Evolutionary conservation across 2,888 invertebrate species (phyloP).

Genomic region (Brassicogethes aeneus): DNA sequence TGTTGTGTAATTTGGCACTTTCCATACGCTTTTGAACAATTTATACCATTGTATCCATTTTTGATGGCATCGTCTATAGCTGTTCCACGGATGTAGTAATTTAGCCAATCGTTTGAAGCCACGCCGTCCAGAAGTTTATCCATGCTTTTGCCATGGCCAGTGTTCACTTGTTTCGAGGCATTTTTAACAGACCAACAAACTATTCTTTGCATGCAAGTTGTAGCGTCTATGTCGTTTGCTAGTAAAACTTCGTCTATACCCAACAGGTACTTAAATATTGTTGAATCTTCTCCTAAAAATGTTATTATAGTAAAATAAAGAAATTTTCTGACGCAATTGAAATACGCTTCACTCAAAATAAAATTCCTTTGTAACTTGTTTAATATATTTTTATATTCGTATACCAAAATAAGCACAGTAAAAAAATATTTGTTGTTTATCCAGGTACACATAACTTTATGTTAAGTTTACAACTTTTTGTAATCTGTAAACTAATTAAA

Average conservation of each 20-base stretch:
- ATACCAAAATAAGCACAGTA: too few relatives aligned
- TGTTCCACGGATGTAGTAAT: slow-evolving; percentile 42
- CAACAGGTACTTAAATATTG: slow-evolving; percentile 28
- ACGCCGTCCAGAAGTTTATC: slow-evolving; percentile 45
- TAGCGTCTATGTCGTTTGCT: slow-evolving; percentile 51
- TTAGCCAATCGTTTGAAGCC: slow-evolving; percentile 39
- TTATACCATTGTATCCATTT: slow-evolving; percentile 33
- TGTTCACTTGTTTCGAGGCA: slow-evolving; percentile 35
- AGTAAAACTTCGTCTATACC: slow-evolving; percentile 47
- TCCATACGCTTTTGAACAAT: slow-evolving; percentile 18
- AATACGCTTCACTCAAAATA: too few relatives aligned
- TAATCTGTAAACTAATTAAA: too few relatives aligned
- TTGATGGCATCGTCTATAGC: slow-evolving; percentile 47
- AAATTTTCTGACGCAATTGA: too few relatives aligned
- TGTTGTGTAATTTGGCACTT: slow-evolving; percentile 17
- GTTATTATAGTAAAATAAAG: too few relatives aligned
- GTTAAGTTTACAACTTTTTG: too few relatives aligned
- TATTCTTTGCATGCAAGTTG: slow-evolving; percentile 51
- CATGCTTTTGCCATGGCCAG: slow-evolving; percentile 36
- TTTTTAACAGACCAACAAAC: slow-evolving; percentile 46
- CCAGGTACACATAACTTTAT: too few relatives aligned
- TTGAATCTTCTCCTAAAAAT: slow-evolving; percentile 14
- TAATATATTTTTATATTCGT: too few relatives aligned
- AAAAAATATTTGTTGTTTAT: too few relatives aligned
- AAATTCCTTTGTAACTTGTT: too few relatives aligned